phyloP scores from a whole-genome alignment of 64 coral and sea anemone genomes.

The Actinia tenebrosa region DNA sequence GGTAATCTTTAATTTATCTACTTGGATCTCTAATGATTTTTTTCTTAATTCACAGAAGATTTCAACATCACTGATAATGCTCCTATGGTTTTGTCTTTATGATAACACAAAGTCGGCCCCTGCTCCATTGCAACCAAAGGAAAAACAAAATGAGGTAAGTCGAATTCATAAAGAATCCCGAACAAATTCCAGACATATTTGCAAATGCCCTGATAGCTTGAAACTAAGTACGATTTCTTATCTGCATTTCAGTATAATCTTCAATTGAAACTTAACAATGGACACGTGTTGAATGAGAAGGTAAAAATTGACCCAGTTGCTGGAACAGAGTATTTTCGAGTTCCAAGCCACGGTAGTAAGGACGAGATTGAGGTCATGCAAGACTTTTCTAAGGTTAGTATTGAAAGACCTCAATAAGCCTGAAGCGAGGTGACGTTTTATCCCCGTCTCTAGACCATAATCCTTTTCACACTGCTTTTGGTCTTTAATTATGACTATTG shows the following conservation, averaged over 20 bases:
- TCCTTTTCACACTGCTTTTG: too few relatives aligned
- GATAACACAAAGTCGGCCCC: not conserved
- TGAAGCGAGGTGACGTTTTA: too few relatives aligned
- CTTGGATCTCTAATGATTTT: not conserved
- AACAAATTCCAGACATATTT: not conserved
- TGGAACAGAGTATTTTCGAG: not conserved
- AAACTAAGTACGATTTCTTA: not conserved
- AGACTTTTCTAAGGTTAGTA: not conserved
- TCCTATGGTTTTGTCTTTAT: not conserved
- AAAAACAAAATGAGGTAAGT: constrained; percentile 1
- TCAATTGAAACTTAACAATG: not conserved
- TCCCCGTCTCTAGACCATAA: too few relatives aligned
- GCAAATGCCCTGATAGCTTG: not conserved
- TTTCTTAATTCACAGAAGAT: not conserved
- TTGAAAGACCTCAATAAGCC: not conserved
- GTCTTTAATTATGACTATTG: too few relatives aligned
- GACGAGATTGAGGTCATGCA: constrained; percentile 6
- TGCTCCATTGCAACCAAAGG: not conserved
- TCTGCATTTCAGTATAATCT: not conserved
- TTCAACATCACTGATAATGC: not conserved
- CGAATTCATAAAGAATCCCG: not conserved
- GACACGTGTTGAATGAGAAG: not conserved
- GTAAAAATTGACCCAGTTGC: not conserved
- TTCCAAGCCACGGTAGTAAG: not conserved
- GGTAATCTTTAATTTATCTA: not conserved